phyloP scores from a whole-genome alignment of 2,113 vertebrate genomes.

The Mohoua ochrocephala region DNA sequence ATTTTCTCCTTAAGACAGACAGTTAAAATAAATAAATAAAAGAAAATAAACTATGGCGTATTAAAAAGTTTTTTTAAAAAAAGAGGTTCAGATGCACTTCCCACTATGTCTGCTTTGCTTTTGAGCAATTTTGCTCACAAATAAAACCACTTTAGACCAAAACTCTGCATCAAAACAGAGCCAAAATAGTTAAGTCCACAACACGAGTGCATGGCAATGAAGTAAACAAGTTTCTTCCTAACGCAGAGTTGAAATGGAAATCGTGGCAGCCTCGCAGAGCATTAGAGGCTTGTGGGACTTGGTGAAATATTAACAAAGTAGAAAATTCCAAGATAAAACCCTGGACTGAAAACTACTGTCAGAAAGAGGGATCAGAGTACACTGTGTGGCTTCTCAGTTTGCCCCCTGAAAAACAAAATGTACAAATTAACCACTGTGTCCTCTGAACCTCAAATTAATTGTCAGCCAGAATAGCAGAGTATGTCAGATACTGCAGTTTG shows the following conservation, averaged over 20 bases:
- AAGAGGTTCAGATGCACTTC: background rate
- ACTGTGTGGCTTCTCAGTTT: background rate
- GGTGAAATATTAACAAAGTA: conserved; percentile 32
- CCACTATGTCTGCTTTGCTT: background rate
- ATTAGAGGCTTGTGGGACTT: background rate
- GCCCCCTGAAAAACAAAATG: background rate
- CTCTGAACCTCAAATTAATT: background rate
- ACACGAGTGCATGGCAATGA: background rate
- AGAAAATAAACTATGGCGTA: background rate
- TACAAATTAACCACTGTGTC: background rate
- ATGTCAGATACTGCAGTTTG: background rate
- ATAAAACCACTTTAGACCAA: background rate
- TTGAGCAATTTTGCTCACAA: background rate
- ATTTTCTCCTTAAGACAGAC: background rate
- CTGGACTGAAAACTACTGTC: background rate
- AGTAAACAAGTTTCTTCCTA: conserved; percentile 32
- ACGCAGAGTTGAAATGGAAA: background rate
- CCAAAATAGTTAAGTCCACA: background rate
- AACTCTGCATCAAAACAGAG: background rate
- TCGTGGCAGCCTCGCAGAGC: background rate
- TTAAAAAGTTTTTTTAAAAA: background rate
- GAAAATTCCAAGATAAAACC: background rate
- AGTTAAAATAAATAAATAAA: background rate
- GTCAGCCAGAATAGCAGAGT: background rate
- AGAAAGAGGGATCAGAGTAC: background rate